phyloP scores from a whole-genome alignment of 2,888 invertebrate species.

The Cheilosia urbana region DNA sequence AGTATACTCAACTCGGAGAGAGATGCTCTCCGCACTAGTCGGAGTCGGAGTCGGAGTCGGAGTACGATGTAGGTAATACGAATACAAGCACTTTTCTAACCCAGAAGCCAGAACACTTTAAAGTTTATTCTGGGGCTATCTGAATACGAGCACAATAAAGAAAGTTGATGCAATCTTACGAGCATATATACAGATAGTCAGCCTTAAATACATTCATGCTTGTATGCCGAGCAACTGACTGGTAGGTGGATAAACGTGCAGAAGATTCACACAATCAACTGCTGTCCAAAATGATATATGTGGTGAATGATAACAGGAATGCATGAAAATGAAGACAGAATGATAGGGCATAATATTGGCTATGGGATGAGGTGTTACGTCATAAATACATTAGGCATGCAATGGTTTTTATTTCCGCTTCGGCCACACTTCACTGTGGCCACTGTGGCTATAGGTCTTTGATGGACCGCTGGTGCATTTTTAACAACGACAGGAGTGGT shows the following conservation, averaged over 20 bases:
- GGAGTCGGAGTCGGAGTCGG: too few species aligned
- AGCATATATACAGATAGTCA: too few species aligned
- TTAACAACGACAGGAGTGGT: constrained; percentile 31
- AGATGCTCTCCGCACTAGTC: background rate
- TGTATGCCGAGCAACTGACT: background rate
- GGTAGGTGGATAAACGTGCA: constrained; percentile 6
- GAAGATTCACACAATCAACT: constrained; percentile 42
- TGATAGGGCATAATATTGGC: constrained; percentile 46
- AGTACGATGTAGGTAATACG: too few species aligned
- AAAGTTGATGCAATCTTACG: constrained; percentile 16
- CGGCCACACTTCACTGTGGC: background rate
- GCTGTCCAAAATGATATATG: constrained; percentile 53
- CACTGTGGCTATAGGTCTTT: constrained; percentile 15
- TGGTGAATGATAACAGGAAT: constrained; percentile 42
- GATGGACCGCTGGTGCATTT: constrained; percentile 33
- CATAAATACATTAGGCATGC: background rate
- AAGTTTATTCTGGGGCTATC: constrained; percentile 7
- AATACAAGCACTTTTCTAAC: background rate
- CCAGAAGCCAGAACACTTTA: constrained; percentile 6
- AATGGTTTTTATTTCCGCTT: too few species aligned
- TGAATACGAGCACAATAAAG: constrained; percentile 24
- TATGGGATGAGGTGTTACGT: constrained; percentile 49
- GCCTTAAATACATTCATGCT: too few species aligned
- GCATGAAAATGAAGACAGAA: constrained; percentile 18
- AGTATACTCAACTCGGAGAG: constrained; percentile 7